Conservation (phyloP, 2,888 invertebrate species). For the Calameuta pallipes region DNA sequence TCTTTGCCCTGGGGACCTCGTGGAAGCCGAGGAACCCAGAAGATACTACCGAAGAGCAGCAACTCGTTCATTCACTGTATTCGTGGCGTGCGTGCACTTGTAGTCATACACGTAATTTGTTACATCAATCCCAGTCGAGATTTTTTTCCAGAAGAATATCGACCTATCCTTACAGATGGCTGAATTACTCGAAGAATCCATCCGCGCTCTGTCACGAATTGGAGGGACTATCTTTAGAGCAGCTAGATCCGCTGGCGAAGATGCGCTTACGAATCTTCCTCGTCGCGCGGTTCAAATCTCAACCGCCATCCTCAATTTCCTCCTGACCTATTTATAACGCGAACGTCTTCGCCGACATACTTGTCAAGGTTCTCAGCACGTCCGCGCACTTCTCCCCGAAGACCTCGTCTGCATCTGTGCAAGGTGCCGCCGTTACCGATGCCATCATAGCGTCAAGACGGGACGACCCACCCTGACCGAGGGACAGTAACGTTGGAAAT, state of each 20-base stretch:
- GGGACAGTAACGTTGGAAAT: not conserved
- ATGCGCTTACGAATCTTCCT: constrained; percentile 20
- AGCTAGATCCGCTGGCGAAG: constrained; percentile 15
- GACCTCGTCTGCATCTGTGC: constrained; percentile 14
- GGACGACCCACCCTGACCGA: not conserved
- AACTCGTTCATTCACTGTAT: not conserved
- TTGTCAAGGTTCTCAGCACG: constrained; percentile 45
- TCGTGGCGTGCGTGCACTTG: not conserved
- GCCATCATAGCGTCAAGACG: not conserved
- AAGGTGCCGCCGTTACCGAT: not conserved
- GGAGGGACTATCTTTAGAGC: constrained; percentile 33
- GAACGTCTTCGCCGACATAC: constrained; percentile 31
- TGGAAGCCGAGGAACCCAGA: not conserved
- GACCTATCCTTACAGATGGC: not conserved
- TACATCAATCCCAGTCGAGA: not conserved
- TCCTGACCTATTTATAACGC: constrained; percentile 58
- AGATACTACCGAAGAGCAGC: not conserved
- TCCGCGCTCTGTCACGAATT: constrained; percentile 20
- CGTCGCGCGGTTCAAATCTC: constrained; percentile 19
- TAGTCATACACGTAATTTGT: not conserved
- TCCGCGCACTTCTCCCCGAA: constrained; percentile 29
- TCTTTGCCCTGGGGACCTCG: not conserved
- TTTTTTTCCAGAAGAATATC: not conserved
- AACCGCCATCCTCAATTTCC: constrained; percentile 48
- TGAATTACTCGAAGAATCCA: not conserved